Base-by-base conservation (phyloP, 2,113 vertebrate species). In the Myxocyprinus asiaticus region DNA sequence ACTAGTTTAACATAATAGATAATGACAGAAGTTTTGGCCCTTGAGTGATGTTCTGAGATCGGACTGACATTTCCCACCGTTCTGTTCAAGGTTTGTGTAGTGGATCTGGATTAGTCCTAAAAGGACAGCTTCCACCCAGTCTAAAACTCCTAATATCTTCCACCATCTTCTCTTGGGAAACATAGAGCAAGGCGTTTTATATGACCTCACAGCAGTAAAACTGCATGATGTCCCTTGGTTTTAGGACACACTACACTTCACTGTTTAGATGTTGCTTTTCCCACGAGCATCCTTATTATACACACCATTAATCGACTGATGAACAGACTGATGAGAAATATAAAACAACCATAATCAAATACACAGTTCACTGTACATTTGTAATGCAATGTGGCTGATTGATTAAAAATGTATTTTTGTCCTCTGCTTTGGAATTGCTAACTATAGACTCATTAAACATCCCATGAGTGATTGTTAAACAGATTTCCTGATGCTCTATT, bases 141-240 rank as follows among this genome's bases (percentile, higher is more conserved):
- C 58, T 22, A 17, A 74, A 79, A 63, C 48, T 56, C 75, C 77
- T 74, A 45, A 81, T 67, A 67, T 84, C 74, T 81, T 86, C 22
- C 22, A 33, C 22, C 22, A 33, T 1, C 47, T 55, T 72, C 17
- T 78, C 66, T 56, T 56, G 33, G 80, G 81, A 81, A 69, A 65
- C 6, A 45, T 33, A 72, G 69, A 42, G 9, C 59, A 45, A 73
- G 78, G 76, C 81, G 51, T 81, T 84, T 75, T 42, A 6, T 63
- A 75, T 85, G 85, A 83, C 74, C 74, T 83, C 85, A 79, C 79
- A 71, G 63, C 33, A 14, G 66, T 78, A 55, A 84, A 70, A 79
- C n/a, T 69, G 17, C 77, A 87, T 85, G 85, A 86, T 83, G 81
- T 88, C 79, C 61, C 48, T 51, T 58, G 76, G 76, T 82, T 87